These are phyloP conservation scores for Lepidocyrtoides sp. DNA, from an alignment of 2,888 invertebrate genomes.

Conservation along the genomic window DNA sequence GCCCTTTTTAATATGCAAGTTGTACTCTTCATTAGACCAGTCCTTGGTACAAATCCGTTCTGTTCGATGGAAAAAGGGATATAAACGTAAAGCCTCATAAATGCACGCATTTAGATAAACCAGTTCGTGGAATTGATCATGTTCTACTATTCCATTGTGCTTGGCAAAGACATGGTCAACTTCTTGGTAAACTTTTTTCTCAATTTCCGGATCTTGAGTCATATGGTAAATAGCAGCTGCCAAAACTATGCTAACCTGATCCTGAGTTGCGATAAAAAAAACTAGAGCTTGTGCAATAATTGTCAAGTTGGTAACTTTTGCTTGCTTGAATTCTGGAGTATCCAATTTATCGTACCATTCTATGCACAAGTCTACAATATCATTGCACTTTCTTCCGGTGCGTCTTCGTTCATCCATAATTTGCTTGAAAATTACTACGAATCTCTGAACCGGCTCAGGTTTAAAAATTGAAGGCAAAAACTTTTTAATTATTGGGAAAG, in stretches of 20 bases:
- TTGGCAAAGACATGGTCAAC: background rate
- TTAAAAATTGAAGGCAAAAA: slow-evolving; percentile 53
- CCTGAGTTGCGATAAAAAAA: slow-evolving; percentile 81
- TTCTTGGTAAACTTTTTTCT: background rate
- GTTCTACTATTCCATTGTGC: background rate
- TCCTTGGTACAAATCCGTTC: too few species aligned
- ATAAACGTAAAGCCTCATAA: too few species aligned
- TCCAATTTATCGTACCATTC: slow-evolving; percentile 63
- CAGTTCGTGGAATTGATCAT: slow-evolving; percentile 78
- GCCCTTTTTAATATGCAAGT: too few species aligned
- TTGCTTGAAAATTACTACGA: slow-evolving; percentile 44
- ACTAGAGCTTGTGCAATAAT: slow-evolving; percentile 72
- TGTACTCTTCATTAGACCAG: too few species aligned
- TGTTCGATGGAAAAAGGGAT: too few species aligned
- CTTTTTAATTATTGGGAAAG: slow-evolving; percentile 76
- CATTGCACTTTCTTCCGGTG: slow-evolving; percentile 26
- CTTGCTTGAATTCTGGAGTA: slow-evolving; percentile 71
- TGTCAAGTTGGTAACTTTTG: slow-evolving; percentile 77
- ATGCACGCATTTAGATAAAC: slow-evolving; percentile 78
- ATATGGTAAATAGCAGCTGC: slow-evolving; percentile 59
- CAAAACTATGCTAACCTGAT: slow-evolving; percentile 77
- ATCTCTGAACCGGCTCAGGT: slow-evolving; percentile 48
- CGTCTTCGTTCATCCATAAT: slow-evolving; percentile 68
- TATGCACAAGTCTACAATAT: slow-evolving; percentile 60
- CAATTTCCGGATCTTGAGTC: slow-evolving; percentile 66